phyloP scores from a whole-genome alignment of 2,113 vertebrate species.

The Macquaria ambigua region DNA sequence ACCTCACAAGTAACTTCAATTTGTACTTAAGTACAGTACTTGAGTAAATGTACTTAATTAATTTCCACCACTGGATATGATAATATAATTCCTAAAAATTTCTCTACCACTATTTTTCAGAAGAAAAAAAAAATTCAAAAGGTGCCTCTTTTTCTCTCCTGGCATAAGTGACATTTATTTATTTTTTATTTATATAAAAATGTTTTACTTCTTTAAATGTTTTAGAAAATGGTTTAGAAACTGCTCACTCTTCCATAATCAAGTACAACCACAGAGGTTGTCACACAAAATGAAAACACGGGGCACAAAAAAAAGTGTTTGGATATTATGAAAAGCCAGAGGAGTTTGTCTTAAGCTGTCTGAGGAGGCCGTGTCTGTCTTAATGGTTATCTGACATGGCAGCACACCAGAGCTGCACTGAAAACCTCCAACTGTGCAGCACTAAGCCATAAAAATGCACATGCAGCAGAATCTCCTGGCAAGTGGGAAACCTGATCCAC shows the following conservation, averaged over 20 bases:
- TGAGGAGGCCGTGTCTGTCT: constrained; percentile 43
- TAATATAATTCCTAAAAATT: not conserved
- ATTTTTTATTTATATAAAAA: not conserved
- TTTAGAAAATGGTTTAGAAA: not conserved
- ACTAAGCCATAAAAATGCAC: constrained; percentile 75
- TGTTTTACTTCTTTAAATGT: not conserved
- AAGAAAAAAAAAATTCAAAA: too few relatives aligned
- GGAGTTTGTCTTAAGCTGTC: constrained; percentile 50
- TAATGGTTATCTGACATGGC: constrained; percentile 69
- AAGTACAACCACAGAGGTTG: not conserved
- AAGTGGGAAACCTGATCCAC: constrained; percentile 79
- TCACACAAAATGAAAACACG: constrained; percentile 13
- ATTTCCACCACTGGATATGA: not conserved
- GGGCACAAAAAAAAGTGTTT: constrained; percentile 16
- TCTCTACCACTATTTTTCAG: too few relatives aligned
- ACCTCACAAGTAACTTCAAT: not conserved
- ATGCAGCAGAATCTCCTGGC: constrained; percentile 72
- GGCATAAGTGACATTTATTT: too few relatives aligned
- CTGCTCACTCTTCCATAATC: not conserved
- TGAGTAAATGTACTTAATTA: not conserved
- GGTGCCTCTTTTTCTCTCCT: too few relatives aligned
- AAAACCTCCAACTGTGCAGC: constrained; percentile 70
- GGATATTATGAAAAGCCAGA: constrained; percentile 14
- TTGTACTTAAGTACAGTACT: not conserved
- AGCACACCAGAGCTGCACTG: constrained; percentile 53